Evolutionary conservation across 1,140 invertebrate genomes (phyloP).

Genomic region (Zaprionus gabonicus): DNA sequence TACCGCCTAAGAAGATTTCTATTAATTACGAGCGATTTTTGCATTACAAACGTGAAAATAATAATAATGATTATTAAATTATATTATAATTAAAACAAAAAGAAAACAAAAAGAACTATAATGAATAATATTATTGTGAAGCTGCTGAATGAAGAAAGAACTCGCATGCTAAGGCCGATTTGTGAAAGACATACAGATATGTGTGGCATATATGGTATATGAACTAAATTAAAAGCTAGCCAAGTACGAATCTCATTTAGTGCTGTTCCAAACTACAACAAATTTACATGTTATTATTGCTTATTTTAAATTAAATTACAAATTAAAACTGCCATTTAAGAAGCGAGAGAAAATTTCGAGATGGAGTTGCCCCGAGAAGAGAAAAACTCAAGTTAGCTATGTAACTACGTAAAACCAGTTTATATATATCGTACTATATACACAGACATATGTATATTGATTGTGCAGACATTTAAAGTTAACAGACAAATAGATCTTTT

Average conservation of each 20-base stretch:
- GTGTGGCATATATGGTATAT: constrained; percentile 6
- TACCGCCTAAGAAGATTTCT: constrained; percentile 52
- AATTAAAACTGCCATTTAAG: constrained; percentile 66
- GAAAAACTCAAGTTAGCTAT: constrained; percentile 25
- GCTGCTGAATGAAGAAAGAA: constrained; percentile 4
- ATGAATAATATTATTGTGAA: constrained; percentile 29
- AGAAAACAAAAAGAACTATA: not conserved
- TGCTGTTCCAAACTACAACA: constrained; percentile 58
- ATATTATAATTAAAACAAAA: constrained; percentile 15
- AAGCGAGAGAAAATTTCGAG: constrained; percentile 32
- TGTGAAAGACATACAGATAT: constrained; percentile 24
- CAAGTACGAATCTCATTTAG: constrained; percentile 68
- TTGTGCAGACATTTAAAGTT: constrained; percentile 21
- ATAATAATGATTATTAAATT: constrained; percentile 33
- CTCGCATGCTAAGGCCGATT: constrained; percentile 19
- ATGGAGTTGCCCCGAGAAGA: constrained; percentile 33
- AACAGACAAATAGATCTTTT: constrained; percentile 26
- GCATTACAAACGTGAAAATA: constrained; percentile 43
- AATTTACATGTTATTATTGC: constrained; percentile 61
- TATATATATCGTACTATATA: constrained; percentile 9
- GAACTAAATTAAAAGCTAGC: constrained; percentile 36
- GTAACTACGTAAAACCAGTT: constrained; percentile 16
- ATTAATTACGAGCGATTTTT: constrained; percentile 58
- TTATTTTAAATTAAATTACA: constrained; percentile 51
- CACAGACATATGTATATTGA: constrained; percentile 1